Evolutionary conservation across 2,797 vertebrate species (phyloP), one percentile per base, ranked within the genome.

Genomic region (Eleutherodactylus coqui): DNA sequence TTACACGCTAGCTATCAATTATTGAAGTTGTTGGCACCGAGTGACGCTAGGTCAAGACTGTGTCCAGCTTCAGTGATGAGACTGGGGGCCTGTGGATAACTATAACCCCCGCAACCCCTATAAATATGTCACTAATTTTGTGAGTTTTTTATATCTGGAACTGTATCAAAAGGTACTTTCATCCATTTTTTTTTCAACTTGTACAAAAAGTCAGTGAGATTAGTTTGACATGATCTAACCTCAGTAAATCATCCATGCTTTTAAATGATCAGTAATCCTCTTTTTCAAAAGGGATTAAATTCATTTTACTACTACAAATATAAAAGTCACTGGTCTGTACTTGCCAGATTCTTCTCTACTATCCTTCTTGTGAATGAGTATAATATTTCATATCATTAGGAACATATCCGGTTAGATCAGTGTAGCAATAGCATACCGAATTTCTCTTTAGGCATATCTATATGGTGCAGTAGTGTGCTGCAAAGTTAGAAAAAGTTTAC

Each of bases 261-360:
- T 43, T 72, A 43, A 72, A 43, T 24, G 69, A 72, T 72, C 69
- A 41, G 36, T 72, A 72, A 72, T 72, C 69, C 69, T 72, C 38
- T n/a, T 72, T 72, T 72, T 72, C 36, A 43, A n/a, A 72, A 72
- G 21, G 69, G 69, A 72, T 72, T 72, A 72, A 43, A 72, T 43
- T 72, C 38, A 72, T 43, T 72, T 72, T 72, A 72, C 69, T 72
- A 72, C 69, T 72, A 72, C 38, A 41, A 72, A 72, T 72, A 43
- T 72, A 72, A 72, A 43, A 72, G 13, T n/a, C 69, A 72, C 69
- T 43, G 36, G 69, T 10, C 69, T 72, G 69, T 72, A 72, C 69
- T 41, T 72, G 69, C 36, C 69, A 72, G 38, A 72, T 43, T 72
- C 38, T 43, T n/a, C 21, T 70, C 36, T 70, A 70, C 9, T 41